Percentiles rank a stretch among this genome's conserved stretches.
Conservation (phyloP, 2,888 invertebrate genomes). For the Apodemia hepburni region DNA sequence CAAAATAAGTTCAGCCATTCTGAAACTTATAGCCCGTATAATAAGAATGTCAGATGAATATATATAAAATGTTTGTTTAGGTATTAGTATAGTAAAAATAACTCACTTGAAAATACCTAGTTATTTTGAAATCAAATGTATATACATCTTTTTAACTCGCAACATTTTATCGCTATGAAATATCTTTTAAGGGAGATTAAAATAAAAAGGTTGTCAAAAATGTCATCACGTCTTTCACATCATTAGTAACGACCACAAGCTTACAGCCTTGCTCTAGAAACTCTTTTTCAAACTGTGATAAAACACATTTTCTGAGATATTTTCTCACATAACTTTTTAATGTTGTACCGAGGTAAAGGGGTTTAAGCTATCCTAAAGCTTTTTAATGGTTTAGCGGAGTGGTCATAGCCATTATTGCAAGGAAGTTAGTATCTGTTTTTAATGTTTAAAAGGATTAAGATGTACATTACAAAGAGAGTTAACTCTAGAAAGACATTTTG, state of each 20-base stretch:
- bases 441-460: constrained; percentile 14
- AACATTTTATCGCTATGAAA: too few relatives aligned
- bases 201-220: neutral
- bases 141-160: too few relatives aligned
- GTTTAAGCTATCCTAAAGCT: constrained; percentile 59
- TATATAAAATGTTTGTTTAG: too few relatives aligned
- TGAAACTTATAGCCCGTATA: too few relatives aligned
- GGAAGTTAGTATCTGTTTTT: constrained; percentile 8
- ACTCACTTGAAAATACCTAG: too few relatives aligned
- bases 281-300: constrained; percentile 65
- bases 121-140: too few relatives aligned
- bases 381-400: constrained; percentile 52
- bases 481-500: neutral
- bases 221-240: constrained; percentile 38
- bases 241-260: constrained; percentile 58
- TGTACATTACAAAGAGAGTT: neutral
- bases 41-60: too few relatives aligned
- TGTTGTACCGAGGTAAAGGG: constrained; percentile 52
- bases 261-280: constrained; percentile 47
- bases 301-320: constrained; percentile 65
- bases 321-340: constrained; percentile 65
- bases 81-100: too few relatives aligned
- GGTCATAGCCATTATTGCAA: constrained; percentile 35
- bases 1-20: too few relatives aligned
- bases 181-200: neutral